These are phyloP conservation scores for Bombus sibiricus DNA, from an alignment of 1,140 invertebrate species.

Conservation along the genomic window DNA sequence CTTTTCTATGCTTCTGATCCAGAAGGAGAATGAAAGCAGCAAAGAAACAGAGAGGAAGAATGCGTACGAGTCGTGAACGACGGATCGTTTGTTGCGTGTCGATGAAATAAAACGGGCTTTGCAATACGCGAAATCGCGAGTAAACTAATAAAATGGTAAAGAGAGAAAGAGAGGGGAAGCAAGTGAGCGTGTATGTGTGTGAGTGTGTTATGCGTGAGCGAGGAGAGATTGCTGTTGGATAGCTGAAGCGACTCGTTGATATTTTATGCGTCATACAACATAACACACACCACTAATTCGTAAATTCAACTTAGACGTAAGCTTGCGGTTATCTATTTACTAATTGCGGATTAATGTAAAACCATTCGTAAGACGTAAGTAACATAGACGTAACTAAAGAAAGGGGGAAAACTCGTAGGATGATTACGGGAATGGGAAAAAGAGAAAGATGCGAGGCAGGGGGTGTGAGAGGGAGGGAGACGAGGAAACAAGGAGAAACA, in stretches of 20 bases:
- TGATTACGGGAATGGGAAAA: not conserved
- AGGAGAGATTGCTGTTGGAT: conserved; percentile 52
- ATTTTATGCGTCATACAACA: conserved; percentile 29
- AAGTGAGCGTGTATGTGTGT: not conserved
- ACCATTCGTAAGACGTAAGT: conserved; percentile 63
- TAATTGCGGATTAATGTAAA: conserved; percentile 74
- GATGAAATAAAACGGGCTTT: conserved; percentile 48
- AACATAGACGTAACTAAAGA: conserved; percentile 26
- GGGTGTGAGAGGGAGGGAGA: not conserved
- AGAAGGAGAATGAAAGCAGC: not conserved
- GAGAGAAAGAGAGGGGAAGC: conserved; percentile 1
- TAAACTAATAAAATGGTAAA: conserved; percentile 11
- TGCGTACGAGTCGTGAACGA: not conserved
- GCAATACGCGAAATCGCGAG: conserved; percentile 50
- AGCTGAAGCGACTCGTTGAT: conserved; percentile 67
- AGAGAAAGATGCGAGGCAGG: not conserved
- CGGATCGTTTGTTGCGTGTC: conserved; percentile 27
- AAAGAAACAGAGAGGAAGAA: not conserved
- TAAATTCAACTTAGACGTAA: conserved; percentile 73
- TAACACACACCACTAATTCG: conserved; percentile 45
- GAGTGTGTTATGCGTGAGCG: not conserved
- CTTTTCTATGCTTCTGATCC: conserved; percentile 1
- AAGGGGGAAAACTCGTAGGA: not conserved
- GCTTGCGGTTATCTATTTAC: conserved; percentile 74
- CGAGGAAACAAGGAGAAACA: conserved; percentile 67